Conservation (phyloP, 1,140 invertebrate species). For the Triops longicaudatus region DNA sequence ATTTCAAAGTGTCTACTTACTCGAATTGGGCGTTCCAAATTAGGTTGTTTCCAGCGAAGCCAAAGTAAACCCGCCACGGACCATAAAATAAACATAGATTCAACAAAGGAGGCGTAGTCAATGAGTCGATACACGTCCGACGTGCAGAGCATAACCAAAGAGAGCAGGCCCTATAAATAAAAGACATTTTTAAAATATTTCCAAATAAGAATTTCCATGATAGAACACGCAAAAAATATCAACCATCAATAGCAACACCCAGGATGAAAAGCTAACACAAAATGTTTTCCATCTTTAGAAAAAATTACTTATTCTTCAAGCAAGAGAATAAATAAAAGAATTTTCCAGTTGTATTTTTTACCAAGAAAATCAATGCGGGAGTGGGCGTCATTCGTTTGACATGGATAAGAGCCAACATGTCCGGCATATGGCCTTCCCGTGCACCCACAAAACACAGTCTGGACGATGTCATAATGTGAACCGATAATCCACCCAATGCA, state of each 20-base stretch:
- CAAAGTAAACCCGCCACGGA: conserved; percentile 80
- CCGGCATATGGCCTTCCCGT: conserved; percentile 77
- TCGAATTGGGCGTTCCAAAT: conserved; percentile 58
- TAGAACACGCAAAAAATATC: no score
- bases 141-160: conserved; percentile 73
- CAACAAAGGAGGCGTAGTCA: conserved; percentile 88
- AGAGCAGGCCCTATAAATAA: conserved; percentile 48
- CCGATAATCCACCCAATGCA: conserved; percentile 78
- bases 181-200: background rate
- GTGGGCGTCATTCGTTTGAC: conserved; percentile 76
- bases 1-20: conserved; percentile 44
- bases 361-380: conserved; percentile 82
- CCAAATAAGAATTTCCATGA: background rate
- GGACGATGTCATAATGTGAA: conserved; percentile 79
- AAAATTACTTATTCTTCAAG: no score
- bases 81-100: conserved; percentile 82
- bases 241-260: no score
- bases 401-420: conserved; percentile 78
- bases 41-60: conserved; percentile 66
- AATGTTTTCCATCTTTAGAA: no score
- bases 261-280: no score
- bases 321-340: background rate
- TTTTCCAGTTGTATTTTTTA: conserved; percentile 43
- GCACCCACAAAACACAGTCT: conserved; percentile 85
- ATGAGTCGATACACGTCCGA: conserved; percentile 84